Base-by-base conservation (phyloP, 2,797 vertebrate genomes). In the Danio tinwini region DNA sequence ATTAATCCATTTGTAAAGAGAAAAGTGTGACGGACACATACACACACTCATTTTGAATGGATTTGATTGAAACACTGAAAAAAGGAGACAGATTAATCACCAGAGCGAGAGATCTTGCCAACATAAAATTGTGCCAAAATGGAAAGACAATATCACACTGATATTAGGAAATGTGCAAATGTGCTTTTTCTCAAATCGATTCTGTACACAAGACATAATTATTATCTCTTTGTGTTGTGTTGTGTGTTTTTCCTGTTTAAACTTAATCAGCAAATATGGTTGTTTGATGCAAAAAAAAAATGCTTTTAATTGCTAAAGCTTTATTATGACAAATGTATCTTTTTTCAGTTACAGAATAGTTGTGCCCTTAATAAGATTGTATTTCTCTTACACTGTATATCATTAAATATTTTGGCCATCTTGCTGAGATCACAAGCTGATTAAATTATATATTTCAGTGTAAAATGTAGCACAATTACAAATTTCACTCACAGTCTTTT, bases 1-100 rank as follows among this genome's bases (percentile, higher is more conserved):
- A 59, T 70, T 56, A 8, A 55, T 75, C 63, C 44, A 69, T 55
- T 77, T 74, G 40, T 39, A 77, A 76, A 81, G 78, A 72, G 53
- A 74, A 72, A 42, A 64, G 50, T 79, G 68, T 72, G 21, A 63
- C 70, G n/a, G 76, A 50, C 8, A 56, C 74, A 58, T 58, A 49
- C 59, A 42, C 21, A 74, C 47, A 53, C 4, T 40, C 39, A 73
- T 49, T 39, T 37, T 72, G 58, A 71, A 55, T 55, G 42, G 50
- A 65, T 50, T 68, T 74, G 62, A 65, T 61, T 71, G 52, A 73
- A 62, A 76, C 52, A 13, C 16, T 13, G 17, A 10, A n/a, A 21
- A 29, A 19, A 49, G 56, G 0, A 58, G 5, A 68, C 29, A 29
- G 52, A 45, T 55, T 76, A 45, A 55, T 65, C 50, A 76, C 45